phyloP scores from a whole-genome alignment of 1,140 invertebrate genomes.

The Platyura marginata region DNA sequence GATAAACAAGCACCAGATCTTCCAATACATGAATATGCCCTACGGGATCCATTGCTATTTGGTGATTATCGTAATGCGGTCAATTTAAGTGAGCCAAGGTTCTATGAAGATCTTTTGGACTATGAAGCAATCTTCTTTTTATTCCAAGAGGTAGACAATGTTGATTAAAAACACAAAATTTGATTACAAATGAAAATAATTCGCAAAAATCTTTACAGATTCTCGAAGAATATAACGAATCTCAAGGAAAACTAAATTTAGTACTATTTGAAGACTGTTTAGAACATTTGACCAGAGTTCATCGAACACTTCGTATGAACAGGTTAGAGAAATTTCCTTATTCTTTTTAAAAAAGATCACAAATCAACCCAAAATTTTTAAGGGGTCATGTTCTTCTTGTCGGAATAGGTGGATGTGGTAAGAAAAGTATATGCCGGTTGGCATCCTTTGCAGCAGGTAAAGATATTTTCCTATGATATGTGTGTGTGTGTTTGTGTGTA shows the following conservation, averaged over 20 bases:
- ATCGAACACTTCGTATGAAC: slow-evolving; percentile 64
- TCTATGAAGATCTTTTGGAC: slow-evolving; percentile 78
- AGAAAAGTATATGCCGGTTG: slow-evolving; percentile 50
- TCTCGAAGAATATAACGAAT: slow-evolving; percentile 68
- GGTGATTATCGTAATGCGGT: slow-evolving; percentile 74
- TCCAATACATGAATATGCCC: slow-evolving; percentile 23
- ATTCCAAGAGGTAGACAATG: slow-evolving; percentile 66
- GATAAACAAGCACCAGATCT: no score
- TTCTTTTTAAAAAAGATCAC: neutral
- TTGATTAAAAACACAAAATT: no score
- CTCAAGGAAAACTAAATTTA: slow-evolving; percentile 44
- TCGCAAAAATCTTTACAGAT: no score
- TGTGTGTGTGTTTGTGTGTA: no score
- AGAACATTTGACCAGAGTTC: slow-evolving; percentile 70
- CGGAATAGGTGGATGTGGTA: slow-evolving; percentile 73
- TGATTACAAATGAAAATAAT: no score
- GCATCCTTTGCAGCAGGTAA: slow-evolving; percentile 53
- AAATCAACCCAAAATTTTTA: neutral
- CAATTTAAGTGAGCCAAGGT: slow-evolving; percentile 52
- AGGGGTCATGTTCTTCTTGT: slow-evolving; percentile 66
- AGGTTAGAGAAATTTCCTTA: slow-evolving; percentile 10
- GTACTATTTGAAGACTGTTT: slow-evolving; percentile 81
- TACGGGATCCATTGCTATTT: slow-evolving; percentile 67
- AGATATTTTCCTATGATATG: slow-evolving; percentile 2
- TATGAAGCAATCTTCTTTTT: slow-evolving; percentile 68